A percentile compares a stretch with the other conserved stretches of the same genome.
phyloP scores from a whole-genome alignment of 2,888 invertebrate genomes.

The Allolobophora icterica region DNA sequence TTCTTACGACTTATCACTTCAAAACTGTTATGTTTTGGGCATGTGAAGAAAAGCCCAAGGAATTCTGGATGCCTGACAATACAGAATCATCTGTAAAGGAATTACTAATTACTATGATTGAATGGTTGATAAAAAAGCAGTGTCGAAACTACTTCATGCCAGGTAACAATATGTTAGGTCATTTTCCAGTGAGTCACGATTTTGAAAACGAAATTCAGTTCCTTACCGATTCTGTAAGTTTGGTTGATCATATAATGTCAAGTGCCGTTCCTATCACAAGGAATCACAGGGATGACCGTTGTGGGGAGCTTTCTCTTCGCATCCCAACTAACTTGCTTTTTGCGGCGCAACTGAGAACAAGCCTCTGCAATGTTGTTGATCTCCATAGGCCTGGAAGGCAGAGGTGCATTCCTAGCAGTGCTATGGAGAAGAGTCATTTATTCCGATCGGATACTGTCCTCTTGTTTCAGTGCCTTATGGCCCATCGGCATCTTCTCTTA shows the following conservation, averaged over 20 bases:
- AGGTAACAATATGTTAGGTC: not conserved
- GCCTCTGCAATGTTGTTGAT: too few relatives aligned
- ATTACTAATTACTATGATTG: not conserved
- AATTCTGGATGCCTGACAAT: too few relatives aligned
- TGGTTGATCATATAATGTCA: too few relatives aligned
- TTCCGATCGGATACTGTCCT: not conserved
- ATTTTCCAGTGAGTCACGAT: not conserved
- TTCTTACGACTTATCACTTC: too few relatives aligned
- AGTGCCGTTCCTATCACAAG: too few relatives aligned
- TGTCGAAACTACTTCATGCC: slow-evolving; percentile 29
- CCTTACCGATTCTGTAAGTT: not conserved
- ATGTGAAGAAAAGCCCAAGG: too few relatives aligned
- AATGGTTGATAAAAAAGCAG: not conserved
- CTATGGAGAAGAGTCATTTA: not conserved
- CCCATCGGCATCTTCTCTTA: not conserved
- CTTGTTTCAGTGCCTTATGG: not conserved
- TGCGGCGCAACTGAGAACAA: too few relatives aligned
- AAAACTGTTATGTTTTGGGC: too few relatives aligned
- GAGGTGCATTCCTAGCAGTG: not conserved
- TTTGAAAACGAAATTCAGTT: not conserved
- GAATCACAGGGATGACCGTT: too few relatives aligned
- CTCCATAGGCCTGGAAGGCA: not conserved
- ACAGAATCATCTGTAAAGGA: not conserved
- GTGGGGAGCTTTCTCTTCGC: too few relatives aligned
- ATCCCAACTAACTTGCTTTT: too few relatives aligned